Base-by-base conservation (phyloP, 2,888 invertebrate genomes). In the Pelosia muscerda region DNA sequence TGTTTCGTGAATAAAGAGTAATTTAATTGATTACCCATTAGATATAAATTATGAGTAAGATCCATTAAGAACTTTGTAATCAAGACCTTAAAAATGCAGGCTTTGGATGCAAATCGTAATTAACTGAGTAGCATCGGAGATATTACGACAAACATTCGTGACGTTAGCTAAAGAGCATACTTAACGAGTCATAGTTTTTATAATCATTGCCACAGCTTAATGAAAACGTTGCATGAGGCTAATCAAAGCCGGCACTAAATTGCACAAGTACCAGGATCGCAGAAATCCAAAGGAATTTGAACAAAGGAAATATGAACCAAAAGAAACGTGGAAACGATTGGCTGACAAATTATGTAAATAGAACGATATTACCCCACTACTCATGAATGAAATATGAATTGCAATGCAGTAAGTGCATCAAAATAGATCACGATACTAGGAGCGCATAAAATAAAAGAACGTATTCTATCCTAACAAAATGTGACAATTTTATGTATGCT, bases 381-480 rank as follows among this genome's bases (percentile, higher is more conserved):
- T 42, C 42, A 42, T 42, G 42, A 42, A 42, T 42, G 42, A 42
- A 42, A n/a, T 49, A 49, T 49, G n/a, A 49, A 49, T 38, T 49
- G 2, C 49, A 8, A n/a, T n/a, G 49, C n/a, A 49, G 19, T 49
- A n/a, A n/a, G n/a, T 49, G 2, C 49, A n/a, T 49, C 0, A n/a
- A 49, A 49, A n/a, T 1, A 49, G 49, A 9, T 49, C n/a, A 49
- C 49, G n/a, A 8, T 49, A 49, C 49, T 9, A 49, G 49, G 49
- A 49, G n/a, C 49, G 8, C n/a, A 49, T n/a, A 49, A n/a, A 49
- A 49, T n/a, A n/a, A 42, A 19, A 19, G 38, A 15, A 38, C 15
- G 3, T 38, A 42, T 42, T 42, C 42, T 42, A 42, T 19, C 42
- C 6, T 42, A 42, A 6, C 15, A 42, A 42, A 31, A n/a, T 10